Conservation (phyloP, 2,888 invertebrate genomes). For the Drosophila austrosaltans region DNA sequence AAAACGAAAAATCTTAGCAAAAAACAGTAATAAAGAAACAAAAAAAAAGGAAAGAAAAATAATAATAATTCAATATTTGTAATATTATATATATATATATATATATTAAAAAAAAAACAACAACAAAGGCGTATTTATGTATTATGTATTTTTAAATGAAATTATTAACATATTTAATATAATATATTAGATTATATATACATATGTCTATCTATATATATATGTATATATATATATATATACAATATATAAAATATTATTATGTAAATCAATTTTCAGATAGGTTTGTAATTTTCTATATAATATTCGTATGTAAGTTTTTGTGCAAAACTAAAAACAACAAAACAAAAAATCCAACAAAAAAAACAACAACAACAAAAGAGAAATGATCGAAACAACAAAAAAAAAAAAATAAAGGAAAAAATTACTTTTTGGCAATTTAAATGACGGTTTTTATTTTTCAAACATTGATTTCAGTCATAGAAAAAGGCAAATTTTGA, state of each 20-base stretch:
- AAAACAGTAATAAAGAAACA: slow-evolving; percentile 25
- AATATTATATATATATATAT: slow-evolving; percentile 32
- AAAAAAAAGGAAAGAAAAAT: slow-evolving; percentile 20
- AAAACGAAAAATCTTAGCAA: slow-evolving; percentile 39
- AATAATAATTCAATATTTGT: slow-evolving; percentile 15
- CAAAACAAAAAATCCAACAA: slow-evolving; percentile 49
- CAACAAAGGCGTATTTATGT: slow-evolving; percentile 71
- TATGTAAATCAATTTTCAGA: slow-evolving; percentile 64
- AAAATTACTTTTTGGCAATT: slow-evolving; percentile 65
- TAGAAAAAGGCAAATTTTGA: too few relatives aligned
- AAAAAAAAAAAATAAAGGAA: slow-evolving; percentile 50
- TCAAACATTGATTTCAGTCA: too few relatives aligned
- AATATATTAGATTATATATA: slow-evolving; percentile 36
- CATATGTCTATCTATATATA: slow-evolving; percentile 44
- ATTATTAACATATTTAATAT: slow-evolving; percentile 56
- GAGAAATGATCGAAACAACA: slow-evolving; percentile 12
- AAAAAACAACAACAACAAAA: slow-evolving; percentile 40
- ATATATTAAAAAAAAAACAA: neutral
- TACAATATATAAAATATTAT: slow-evolving; percentile 18
- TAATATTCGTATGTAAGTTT: slow-evolving; percentile 62
- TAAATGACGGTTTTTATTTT: slow-evolving; percentile 23
- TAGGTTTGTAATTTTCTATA: slow-evolving; percentile 69
- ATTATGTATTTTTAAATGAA: slow-evolving; percentile 74
- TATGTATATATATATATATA: slow-evolving; percentile 28
- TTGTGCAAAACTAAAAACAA: slow-evolving; percentile 49